Conservation (phyloP, 1,140 invertebrate genomes). For the Tyrophagus putrescentiae region DNA sequence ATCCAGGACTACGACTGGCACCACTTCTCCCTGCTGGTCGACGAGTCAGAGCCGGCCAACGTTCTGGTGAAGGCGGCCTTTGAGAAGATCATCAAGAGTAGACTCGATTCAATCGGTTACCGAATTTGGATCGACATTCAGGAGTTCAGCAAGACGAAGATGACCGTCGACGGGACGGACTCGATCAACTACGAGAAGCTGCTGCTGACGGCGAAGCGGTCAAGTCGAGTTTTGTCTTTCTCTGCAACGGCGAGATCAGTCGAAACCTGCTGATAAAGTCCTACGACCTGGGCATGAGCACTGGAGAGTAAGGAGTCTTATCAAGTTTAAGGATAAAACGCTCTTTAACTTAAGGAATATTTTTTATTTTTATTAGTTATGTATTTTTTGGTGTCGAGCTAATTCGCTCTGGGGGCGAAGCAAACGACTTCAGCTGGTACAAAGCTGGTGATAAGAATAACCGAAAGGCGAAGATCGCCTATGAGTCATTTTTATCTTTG, state of each 20-base stretch:
- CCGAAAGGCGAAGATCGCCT: conserved; percentile 19
- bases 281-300: conserved; percentile 22
- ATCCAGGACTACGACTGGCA: conserved; percentile 62
- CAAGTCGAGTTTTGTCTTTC: conserved; percentile 12
- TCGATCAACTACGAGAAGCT: conserved; percentile 13
- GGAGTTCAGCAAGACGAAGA: conserved; percentile 14
- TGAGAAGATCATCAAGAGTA: conserved; percentile 15
- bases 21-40: conserved; percentile 63
- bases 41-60: conserved; percentile 36
- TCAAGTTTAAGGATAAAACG: too few relatives aligned
- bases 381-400: conserved; percentile 22
- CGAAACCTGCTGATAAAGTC: conserved; percentile 21
- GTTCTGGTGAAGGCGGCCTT: background rate
- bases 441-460: conserved; percentile 21
- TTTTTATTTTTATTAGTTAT: too few relatives aligned
- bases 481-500: conserved; percentile 24
- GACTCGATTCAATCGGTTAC: conserved; percentile 11
- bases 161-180: conserved; percentile 10
- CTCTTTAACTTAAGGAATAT: too few relatives aligned
- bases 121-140: conserved; percentile 8
- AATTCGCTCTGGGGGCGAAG: background rate
- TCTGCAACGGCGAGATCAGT: conserved; percentile 5
- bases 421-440: conserved; percentile 21
- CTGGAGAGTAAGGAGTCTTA: too few relatives aligned
- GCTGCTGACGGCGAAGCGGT: conserved; percentile 1